Evolutionary conservation across 1,140 invertebrate species (phyloP).

Genomic region (Drosophila lacertosa): DNA sequence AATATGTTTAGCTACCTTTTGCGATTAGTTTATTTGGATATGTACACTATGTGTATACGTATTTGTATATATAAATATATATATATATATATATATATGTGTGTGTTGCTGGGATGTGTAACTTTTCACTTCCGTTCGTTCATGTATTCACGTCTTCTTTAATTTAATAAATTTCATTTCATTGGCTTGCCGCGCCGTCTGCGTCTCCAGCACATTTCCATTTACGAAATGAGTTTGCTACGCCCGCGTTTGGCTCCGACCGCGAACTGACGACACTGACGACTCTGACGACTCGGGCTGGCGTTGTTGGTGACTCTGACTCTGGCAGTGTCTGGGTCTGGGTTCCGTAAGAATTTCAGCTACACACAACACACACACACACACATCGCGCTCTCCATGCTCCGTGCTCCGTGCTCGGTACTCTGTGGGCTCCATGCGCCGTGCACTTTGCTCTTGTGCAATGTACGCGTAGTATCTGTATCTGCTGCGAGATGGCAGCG

Average conservation of each 20-base stretch:
- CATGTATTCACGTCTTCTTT: slow-evolving; percentile 64
- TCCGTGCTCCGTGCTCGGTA: slow-evolving; percentile 16
- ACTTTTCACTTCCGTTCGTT: slow-evolving; percentile 71
- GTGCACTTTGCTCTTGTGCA: slow-evolving; percentile 71
- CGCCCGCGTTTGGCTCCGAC: slow-evolving; percentile 43
- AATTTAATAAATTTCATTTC: slow-evolving; percentile 80
- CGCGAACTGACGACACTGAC: slow-evolving; percentile 36
- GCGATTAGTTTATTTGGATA: slow-evolving; percentile 57
- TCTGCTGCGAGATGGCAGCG: slow-evolving; percentile 6
- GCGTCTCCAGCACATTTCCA: slow-evolving; percentile 62
- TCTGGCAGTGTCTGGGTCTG: slow-evolving; percentile 53
- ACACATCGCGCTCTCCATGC: slow-evolving; percentile 34
- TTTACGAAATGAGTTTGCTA: slow-evolving; percentile 56
- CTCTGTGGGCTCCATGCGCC: slow-evolving; percentile 53
- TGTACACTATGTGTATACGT: slow-evolving; percentile 17
- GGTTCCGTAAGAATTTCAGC: slow-evolving; percentile 73
- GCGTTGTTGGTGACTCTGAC: slow-evolving; percentile 17
- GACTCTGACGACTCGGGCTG: slow-evolving; percentile 14
- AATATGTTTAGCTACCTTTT: slow-evolving; percentile 69
- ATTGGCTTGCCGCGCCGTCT: slow-evolving; percentile 44
- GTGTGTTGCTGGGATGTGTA: slow-evolving; percentile 8
- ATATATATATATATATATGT: slow-evolving; percentile 9
- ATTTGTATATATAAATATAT: slow-evolving; percentile 17
- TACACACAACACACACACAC: slow-evolving; percentile 45
- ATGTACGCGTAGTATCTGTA: slow-evolving; percentile 40